Base-by-base conservation (phyloP, 1,140 invertebrate genomes). In the Octopus bimaculoides region DNA sequence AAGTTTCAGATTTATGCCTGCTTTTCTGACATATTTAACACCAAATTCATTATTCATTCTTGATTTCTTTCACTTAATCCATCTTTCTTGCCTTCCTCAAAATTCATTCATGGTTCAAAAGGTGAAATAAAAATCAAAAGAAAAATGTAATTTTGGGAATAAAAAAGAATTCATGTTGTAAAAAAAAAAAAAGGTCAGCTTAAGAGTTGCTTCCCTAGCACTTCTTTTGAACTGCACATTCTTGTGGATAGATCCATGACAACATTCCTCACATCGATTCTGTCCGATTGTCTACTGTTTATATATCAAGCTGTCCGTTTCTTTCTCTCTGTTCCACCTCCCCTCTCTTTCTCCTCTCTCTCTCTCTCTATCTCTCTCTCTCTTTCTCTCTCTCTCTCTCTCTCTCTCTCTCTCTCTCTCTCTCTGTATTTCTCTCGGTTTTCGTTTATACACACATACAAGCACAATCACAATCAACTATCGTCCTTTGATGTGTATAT, bases 1-100 rank as follows among this genome's bases (percentile, higher is more conserved):
- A 41, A 41, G 26, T 41, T 41, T 41, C 1, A 41, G n/a, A 4
- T 5, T 71, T 66, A 20, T 66, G n/a, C 53, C 56, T 66, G 66
- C 71, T 81, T 74, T 84, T 71, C 71, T 54, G 77, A 80, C 78
- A 77, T 81, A 79, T 66, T 78, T 78, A 26, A 52, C 56, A 41
- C 78, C 69, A 53, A 71, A 53, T 78, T 54, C 52, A 53, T 78
- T 56, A 71, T 56, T 74, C 78, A 54, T 66, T 20, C 54, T 77
- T 53, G 12, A 17, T 52, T 66, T 77, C 78, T 41, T 69, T 75
- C 75, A 41, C 82, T 80, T 54, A 12, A 53, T 78, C 78, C 20
- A 6, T 77, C 52, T 79, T 61, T 53, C 73, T 77, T 77, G 41
- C 66, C 20, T 55, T 17, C 71, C 20, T 54, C 41, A 61, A 61